Percentiles rank a stretch among this genome's conserved stretches.
phyloP scores from a whole-genome alignment of 2,888 invertebrate species.

The Noctua fimbriata region DNA sequence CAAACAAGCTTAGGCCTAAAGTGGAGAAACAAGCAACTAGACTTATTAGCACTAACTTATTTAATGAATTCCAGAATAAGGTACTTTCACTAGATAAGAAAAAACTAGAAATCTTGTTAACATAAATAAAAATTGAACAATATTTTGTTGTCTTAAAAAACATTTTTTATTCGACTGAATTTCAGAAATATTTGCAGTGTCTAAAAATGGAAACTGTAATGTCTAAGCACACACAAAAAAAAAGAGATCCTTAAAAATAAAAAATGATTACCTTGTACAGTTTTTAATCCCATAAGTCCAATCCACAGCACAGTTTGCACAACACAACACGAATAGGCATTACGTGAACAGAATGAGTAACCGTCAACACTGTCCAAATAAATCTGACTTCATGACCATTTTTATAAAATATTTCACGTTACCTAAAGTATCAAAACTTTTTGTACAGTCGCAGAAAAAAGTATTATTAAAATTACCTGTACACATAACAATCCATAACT shows the following conservation, averaged over 20 bases:
- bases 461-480: not conserved
- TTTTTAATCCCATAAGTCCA: constrained; percentile 46
- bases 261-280: constrained; percentile 48
- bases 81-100: not conserved
- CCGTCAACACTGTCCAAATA: constrained; percentile 24
- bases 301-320: constrained; percentile 50
- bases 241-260: too few relatives aligned
- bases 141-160: constrained; percentile 42
- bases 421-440: constrained; percentile 24
- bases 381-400: constrained; percentile 33
- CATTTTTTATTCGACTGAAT: constrained; percentile 10
- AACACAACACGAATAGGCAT: constrained; percentile 52
- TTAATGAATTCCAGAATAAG: not conserved
- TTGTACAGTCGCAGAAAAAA: not conserved
- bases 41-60: not conserved
- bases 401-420: constrained; percentile 21
- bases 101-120: not conserved
- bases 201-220: constrained; percentile 2
- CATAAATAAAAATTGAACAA: not conserved
- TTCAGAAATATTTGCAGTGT: not conserved
- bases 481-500: not conserved
- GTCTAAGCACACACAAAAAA: too few relatives aligned
- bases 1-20: not conserved
- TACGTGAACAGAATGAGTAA: constrained; percentile 31
- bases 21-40: constrained; percentile 2